Evolutionary conservation across 2,797 vertebrate species (phyloP).

Genomic region (Falco cherrug): DNA sequence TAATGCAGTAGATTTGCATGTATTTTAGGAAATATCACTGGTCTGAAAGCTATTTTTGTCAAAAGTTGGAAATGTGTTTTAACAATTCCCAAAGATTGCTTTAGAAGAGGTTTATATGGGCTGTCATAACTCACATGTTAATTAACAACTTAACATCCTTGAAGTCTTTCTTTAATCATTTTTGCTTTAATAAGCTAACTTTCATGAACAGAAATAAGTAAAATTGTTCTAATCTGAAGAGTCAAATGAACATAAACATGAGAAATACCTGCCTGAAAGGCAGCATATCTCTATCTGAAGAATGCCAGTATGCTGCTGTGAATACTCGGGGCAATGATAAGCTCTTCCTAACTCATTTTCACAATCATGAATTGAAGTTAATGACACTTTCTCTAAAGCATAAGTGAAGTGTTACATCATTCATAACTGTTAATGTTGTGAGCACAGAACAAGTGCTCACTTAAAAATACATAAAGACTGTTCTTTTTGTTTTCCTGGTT

Average conservation of each 20-base stretch:
- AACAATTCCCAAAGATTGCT: slow-evolving; percentile 51
- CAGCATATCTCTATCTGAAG: background rate
- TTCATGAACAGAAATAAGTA: slow-evolving; percentile 5
- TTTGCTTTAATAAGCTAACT: background rate
- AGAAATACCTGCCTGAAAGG: background rate
- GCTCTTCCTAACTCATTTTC: background rate
- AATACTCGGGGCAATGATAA: background rate
- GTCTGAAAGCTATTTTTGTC: slow-evolving; percentile 59
- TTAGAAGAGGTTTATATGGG: slow-evolving; percentile 38
- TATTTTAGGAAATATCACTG: slow-evolving; percentile 47
- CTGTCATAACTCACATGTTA: slow-evolving; percentile 60
- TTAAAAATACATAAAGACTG: background rate
- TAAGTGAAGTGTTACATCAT: background rate
- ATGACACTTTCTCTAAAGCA: background rate
- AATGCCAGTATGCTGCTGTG: background rate
- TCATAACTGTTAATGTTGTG: background rate
- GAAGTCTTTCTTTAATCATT: slow-evolving; percentile 31
- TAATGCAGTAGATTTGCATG: slow-evolving; percentile 26
- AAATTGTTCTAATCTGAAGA: slow-evolving; percentile 24
- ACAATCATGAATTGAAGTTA: background rate
- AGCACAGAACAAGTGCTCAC: background rate
- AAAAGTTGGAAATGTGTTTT: slow-evolving; percentile 53
- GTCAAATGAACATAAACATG: background rate
- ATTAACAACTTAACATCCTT: slow-evolving; percentile 32
- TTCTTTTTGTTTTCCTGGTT: background rate